A percentile compares a stretch with the other conserved stretches of the same genome.
Conservation (phyloP, 2,113 vertebrate species). For the Calidris pygmaea region DNA sequence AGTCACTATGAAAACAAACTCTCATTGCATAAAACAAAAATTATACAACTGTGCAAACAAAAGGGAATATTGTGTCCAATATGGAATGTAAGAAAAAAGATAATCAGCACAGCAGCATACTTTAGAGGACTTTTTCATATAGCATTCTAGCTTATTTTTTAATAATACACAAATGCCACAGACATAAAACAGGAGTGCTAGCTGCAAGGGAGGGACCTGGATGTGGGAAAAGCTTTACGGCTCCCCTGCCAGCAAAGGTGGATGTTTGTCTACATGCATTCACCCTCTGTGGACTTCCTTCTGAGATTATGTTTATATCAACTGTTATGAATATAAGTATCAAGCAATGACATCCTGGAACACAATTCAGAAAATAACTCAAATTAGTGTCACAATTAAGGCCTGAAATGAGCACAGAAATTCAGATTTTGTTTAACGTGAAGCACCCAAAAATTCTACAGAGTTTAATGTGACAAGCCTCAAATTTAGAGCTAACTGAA, state of each 20-base stretch:
- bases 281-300: neutral
- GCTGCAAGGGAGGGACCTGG: neutral
- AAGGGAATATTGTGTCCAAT: neutral
- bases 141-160: constrained; percentile 9
- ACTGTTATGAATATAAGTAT: neutral
- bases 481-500: neutral
- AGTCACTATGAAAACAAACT: neutral
- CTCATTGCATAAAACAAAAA: neutral
- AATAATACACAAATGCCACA: neutral
- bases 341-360: neutral
- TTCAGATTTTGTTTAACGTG: neutral
- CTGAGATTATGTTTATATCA: neutral
- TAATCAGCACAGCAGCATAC: neutral
- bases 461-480: neutral
- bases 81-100: neutral
- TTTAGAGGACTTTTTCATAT: neutral
- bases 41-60: constrained; percentile 15
- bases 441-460: neutral
- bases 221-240: neutral
- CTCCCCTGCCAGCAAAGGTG: neutral
- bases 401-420: neutral
- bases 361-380: neutral
- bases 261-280: neutral
- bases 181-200: constrained; percentile 6
- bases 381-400: neutral